Evolutionary conservation across 2,113 vertebrate species (phyloP).

Genomic region (Pandion haliaetus): DNA sequence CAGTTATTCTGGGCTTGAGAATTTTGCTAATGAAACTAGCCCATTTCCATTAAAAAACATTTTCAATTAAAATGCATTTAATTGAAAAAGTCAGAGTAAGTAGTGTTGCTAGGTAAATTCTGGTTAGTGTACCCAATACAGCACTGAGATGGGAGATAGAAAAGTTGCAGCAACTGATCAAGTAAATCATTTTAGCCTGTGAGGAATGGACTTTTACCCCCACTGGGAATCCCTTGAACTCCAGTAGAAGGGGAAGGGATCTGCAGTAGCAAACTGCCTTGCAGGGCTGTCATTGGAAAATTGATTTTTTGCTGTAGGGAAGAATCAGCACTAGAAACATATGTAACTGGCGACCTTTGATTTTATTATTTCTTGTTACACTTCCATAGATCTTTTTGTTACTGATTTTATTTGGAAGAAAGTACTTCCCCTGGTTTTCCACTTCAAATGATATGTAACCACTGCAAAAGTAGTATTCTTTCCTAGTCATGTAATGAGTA

Average conservation of each 20-base stretch:
- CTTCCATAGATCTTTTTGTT: not conserved
- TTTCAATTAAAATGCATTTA: not conserved
- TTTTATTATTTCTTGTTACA: not conserved
- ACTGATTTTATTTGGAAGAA: not conserved
- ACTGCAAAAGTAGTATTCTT: not conserved
- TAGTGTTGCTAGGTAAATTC: not conserved
- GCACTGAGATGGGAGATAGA: not conserved
- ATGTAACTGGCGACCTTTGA: not conserved
- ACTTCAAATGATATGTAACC: not conserved
- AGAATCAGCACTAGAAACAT: conserved; percentile 1
- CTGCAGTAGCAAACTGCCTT: not conserved
- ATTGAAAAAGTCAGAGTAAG: not conserved
- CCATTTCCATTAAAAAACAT: not conserved
- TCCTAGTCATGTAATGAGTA: not conserved
- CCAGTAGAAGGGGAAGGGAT: not conserved
- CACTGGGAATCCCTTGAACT: not conserved
- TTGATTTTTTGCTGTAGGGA: conserved; percentile 15
- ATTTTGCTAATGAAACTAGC: not conserved
- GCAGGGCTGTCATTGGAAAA: not conserved
- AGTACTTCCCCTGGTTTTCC: not conserved
- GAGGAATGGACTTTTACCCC: not conserved
- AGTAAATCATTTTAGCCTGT: not conserved
- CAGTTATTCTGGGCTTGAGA: not conserved
- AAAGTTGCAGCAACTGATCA: not conserved
- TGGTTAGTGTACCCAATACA: not conserved